Conservation (phyloP, 2,888 invertebrate species). For the Brachyptera putata region DNA sequence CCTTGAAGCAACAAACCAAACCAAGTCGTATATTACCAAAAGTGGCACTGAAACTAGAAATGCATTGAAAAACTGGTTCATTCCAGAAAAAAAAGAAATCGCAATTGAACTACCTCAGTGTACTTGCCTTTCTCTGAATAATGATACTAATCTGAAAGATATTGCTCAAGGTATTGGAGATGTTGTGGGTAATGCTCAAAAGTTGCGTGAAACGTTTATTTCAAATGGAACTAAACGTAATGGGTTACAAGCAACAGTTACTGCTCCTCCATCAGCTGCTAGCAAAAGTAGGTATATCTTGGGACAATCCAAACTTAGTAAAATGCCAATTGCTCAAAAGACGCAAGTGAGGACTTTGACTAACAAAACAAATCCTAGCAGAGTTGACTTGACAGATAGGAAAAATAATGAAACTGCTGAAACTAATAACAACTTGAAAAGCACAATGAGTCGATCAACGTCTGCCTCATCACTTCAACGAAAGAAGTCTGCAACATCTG, state of each 20-base stretch:
- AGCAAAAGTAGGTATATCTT: no score
- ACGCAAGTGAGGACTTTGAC: no score
- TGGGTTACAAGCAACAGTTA: not conserved
- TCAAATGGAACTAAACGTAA: not conserved
- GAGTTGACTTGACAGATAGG: not conserved
- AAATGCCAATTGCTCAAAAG: no score
- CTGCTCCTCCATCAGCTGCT: no score
- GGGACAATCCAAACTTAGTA: no score
- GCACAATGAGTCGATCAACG: no score
- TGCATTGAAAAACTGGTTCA: not conserved
- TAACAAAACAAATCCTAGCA: not conserved
- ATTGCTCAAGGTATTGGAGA: slow-evolving; percentile 10
- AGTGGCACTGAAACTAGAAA: not conserved
- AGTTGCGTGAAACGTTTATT: not conserved
- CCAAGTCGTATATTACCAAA: not conserved
- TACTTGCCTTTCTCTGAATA: not conserved
- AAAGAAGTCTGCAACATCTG: not conserved
- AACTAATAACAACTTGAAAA: not conserved
- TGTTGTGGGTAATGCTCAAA: slow-evolving; percentile 13
- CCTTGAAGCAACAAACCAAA: slow-evolving; percentile 1
- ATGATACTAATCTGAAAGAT: not conserved
- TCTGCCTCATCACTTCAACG: no score
- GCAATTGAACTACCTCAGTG: not conserved
- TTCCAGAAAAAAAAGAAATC: not conserved
- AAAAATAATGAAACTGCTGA: not conserved